Evolutionary conservation across 2,888 invertebrate species (phyloP).

Genomic region (Ectemnius lituratus): DNA sequence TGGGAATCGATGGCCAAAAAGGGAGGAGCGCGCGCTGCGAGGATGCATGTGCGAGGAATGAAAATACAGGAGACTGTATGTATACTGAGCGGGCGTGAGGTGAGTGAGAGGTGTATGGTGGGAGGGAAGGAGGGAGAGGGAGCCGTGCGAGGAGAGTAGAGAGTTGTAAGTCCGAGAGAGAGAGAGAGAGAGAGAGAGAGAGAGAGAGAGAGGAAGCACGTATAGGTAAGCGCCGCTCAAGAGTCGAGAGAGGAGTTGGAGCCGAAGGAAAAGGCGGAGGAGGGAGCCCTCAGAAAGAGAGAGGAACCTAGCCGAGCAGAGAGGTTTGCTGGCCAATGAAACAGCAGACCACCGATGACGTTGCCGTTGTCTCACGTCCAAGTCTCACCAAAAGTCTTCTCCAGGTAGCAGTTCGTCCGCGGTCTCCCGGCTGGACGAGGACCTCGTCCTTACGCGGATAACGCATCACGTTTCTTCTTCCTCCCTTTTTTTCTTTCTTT

Average conservation of each 20-base stretch:
- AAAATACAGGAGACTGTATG: no score
- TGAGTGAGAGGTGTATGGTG: slow-evolving; percentile 13
- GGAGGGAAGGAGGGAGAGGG: slow-evolving; percentile 16
- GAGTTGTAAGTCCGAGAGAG: slow-evolving; percentile 17
- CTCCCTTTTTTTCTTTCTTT: slow-evolving; percentile 32
- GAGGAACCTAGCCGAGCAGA: slow-evolving; percentile 51
- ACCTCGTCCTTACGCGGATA: slow-evolving; percentile 46
- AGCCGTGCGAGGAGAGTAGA: background rate
- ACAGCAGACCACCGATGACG: slow-evolving; percentile 69
- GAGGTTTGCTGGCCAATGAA: slow-evolving; percentile 69
- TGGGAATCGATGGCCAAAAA: no score
- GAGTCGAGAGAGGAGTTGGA: slow-evolving; percentile 46
- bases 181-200: slow-evolving; percentile 29
- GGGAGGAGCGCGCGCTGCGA: no score
- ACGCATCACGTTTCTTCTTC: slow-evolving; percentile 41
- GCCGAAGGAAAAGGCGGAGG: slow-evolving; percentile 57
- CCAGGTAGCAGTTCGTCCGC: slow-evolving; percentile 75
- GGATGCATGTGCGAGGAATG: no score
- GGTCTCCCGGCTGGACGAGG: slow-evolving; percentile 74
- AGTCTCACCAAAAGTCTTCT: slow-evolving; percentile 71
- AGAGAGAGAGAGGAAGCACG: slow-evolving; percentile 31
- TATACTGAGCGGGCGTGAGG: slow-evolving; percentile 32
- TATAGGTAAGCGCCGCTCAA: slow-evolving; percentile 31
- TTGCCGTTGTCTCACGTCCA: slow-evolving; percentile 69
- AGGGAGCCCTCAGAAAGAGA: slow-evolving; percentile 54